Evolutionary conservation across 2,797 vertebrate genomes (phyloP).

Genomic region (Phoxinus dragarum): DNA sequence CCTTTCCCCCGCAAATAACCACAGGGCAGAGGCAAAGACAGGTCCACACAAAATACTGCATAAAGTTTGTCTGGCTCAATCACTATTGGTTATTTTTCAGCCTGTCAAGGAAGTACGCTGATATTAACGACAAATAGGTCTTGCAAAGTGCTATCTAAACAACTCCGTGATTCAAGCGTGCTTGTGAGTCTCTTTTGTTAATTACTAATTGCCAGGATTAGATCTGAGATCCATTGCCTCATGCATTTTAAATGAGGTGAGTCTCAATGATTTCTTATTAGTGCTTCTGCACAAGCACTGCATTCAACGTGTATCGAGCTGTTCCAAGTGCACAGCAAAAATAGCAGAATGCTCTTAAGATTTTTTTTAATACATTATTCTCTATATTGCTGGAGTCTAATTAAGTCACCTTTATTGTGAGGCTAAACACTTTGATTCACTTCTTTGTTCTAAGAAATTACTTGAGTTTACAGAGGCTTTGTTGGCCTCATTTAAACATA

Average conservation of each 20-base stretch:
- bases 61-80: conserved; percentile 2
- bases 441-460: background rate
- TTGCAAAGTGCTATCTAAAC: conserved; percentile 40
- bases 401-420: conserved; percentile 1
- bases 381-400: background rate
- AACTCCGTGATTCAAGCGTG: conserved; percentile 15
- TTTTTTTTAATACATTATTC: background rate
- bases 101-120: background rate
- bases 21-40: conserved; percentile 19
- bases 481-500: conserved; percentile 12
- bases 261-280: conserved; percentile 45
- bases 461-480: background rate
- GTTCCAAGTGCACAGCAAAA: background rate
- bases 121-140: conserved; percentile 46
- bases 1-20: conserved; percentile 32
- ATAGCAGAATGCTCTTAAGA: conserved; percentile 1
- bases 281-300: conserved; percentile 15
- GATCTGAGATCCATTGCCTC: conserved; percentile 46
- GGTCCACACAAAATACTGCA: conserved; percentile 27
- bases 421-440: conserved; percentile 23
- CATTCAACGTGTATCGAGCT: conserved; percentile 2
- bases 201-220: conserved; percentile 53
- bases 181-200: conserved; percentile 33
- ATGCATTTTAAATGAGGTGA: conserved; percentile 48
- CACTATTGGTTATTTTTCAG: conserved; percentile 32